These are phyloP conservation scores for Pygoscelis antarcticus DNA, from an alignment of 2,113 vertebrate species.

Conservation along the genomic window DNA sequence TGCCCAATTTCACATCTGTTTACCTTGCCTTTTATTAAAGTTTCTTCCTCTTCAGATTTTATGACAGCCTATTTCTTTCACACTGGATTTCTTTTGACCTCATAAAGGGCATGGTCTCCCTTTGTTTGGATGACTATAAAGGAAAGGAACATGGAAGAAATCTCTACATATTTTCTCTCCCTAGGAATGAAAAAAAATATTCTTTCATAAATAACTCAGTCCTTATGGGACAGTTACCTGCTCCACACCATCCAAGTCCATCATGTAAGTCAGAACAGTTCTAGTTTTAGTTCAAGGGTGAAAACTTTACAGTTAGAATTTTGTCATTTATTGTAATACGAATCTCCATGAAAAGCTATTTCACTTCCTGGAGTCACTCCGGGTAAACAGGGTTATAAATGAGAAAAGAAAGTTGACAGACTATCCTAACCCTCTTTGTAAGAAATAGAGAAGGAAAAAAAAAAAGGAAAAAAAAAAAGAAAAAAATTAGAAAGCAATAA, in stretches of 20 bases:
- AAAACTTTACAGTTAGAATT: background rate
- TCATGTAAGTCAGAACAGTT: background rate
- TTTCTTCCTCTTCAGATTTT: background rate
- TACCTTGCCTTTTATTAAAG: background rate
- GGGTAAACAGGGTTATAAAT: background rate
- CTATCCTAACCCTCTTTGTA: background rate
- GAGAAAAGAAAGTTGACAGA: background rate
- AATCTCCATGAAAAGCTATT: background rate
- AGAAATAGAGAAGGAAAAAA: background rate
- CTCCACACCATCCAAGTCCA: background rate
- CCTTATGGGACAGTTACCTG: background rate
- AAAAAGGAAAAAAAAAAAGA: no score
- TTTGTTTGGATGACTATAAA: background rate
- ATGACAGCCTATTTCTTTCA: background rate
- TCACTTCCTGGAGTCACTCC: background rate
- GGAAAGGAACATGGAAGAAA: background rate
- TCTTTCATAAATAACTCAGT: background rate
- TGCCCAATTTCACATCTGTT: background rate
- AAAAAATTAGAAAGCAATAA: fast-evolving
- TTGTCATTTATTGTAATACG: background rate
- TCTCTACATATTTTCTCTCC: background rate
- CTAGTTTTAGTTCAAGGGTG: background rate
- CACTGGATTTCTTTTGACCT: background rate
- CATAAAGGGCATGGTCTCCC: background rate
- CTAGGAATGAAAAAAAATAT: background rate